Evolutionary conservation across 2,113 vertebrate genomes (phyloP).

Genomic region (Echinops telfairi): DNA sequence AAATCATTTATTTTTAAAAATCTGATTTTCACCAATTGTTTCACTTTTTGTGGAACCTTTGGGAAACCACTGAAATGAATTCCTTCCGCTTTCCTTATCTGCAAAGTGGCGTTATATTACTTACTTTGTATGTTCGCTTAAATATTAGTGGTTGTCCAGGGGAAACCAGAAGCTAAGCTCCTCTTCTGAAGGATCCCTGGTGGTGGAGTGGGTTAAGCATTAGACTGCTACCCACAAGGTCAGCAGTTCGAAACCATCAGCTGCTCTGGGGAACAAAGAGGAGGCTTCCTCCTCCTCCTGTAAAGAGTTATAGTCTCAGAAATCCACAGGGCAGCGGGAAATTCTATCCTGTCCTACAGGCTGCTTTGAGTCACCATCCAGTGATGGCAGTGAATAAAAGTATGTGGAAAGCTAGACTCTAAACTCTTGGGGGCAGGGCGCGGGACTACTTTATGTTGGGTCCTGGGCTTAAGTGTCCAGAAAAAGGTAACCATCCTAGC

Average conservation of each 20-base stretch:
- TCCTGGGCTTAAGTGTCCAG: not conserved
- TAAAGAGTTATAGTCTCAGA: too few relatives aligned
- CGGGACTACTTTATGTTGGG: not conserved
- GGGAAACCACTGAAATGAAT: constrained; percentile 10
- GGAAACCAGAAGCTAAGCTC: not conserved
- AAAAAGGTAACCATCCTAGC: not conserved
- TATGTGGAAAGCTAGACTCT: not conserved
- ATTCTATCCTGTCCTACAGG: too few relatives aligned
- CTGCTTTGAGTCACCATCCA: too few relatives aligned
- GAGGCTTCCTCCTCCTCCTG: too few relatives aligned
- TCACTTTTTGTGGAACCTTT: not conserved
- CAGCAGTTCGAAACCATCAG: too few relatives aligned
- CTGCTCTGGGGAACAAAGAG: too few relatives aligned
- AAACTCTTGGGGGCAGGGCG: not conserved
- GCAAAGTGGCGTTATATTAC: not conserved
- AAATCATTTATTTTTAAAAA: not conserved
- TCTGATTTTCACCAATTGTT: not conserved
- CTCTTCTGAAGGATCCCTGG: not conserved
- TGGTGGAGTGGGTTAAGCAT: too few relatives aligned
- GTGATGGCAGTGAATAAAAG: too few relatives aligned
- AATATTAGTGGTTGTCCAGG: not conserved
- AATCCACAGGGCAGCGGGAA: too few relatives aligned
- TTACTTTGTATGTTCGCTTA: constrained; percentile 14
- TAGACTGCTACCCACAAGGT: too few relatives aligned
- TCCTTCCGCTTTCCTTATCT: constrained; percentile 19